Percentiles rank a stretch among this genome's conserved stretches.
Conservation (phyloP, 2,888 invertebrate genomes). For the Drosophila vallismaia region DNA sequence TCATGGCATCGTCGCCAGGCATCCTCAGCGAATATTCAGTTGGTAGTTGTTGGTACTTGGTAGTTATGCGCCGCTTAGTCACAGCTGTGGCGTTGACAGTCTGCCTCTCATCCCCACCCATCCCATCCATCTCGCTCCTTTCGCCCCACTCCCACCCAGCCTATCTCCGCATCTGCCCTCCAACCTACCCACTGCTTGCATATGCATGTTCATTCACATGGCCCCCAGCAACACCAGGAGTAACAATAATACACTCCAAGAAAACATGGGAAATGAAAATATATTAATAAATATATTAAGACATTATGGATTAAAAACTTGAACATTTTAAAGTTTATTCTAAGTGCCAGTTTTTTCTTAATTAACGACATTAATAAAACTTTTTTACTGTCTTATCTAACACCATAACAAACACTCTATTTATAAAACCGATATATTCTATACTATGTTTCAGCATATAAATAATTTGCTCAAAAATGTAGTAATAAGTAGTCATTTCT, state of each 20-base stretch:
- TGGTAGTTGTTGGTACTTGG: constrained; percentile 62
- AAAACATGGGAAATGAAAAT: neutral
- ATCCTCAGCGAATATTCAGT: constrained; percentile 39
- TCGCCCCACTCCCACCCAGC: neutral
- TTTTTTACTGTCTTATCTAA: neutral
- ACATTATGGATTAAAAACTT: neutral
- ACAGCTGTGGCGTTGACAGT: constrained; percentile 75
- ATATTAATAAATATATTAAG: neutral
- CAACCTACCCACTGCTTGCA: constrained; percentile 41
- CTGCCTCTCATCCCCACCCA: constrained; percentile 28
- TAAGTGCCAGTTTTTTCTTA: too few species aligned
- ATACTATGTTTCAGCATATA: too few species aligned
- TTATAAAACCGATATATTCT: too few species aligned
- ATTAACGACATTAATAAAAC: neutral
- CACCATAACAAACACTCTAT: too few species aligned
- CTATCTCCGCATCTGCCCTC: constrained; percentile 5
- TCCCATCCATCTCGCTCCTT: neutral
- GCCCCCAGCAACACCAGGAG: constrained; percentile 23
- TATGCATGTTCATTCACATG: constrained; percentile 67
- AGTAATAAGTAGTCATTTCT: too few species aligned
- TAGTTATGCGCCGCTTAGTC: constrained; percentile 78
- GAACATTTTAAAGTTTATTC: too few species aligned
- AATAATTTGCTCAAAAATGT: too few species aligned
- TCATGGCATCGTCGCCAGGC: constrained; percentile 29
- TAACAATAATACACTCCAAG: constrained; percentile 25